Evolutionary conservation across 2,113 vertebrate species (phyloP).

Genomic region (Rhea pennata): DNA sequence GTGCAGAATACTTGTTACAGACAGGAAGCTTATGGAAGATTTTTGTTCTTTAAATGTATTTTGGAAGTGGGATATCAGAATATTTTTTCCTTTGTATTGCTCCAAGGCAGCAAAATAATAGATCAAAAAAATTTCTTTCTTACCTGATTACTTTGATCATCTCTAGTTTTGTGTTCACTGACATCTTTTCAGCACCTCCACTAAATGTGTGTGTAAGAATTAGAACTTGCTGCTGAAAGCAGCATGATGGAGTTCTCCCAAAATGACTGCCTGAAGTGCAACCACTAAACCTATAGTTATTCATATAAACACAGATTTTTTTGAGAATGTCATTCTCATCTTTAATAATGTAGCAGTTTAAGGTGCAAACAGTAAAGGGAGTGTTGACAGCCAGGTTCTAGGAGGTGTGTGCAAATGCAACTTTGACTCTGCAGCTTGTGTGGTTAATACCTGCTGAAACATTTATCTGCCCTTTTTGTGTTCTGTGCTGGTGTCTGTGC

Average conservation of each 20-base stretch:
- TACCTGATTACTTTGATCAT: background rate
- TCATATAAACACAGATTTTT: constrained; percentile 53
- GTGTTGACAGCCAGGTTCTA: background rate
- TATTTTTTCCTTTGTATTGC: background rate
- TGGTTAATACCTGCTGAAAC: background rate
- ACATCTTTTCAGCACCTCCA: background rate
- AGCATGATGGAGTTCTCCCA: background rate
- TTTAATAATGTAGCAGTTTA: background rate
- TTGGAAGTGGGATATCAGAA: background rate
- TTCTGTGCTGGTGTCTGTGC: background rate
- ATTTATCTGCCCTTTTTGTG: background rate
- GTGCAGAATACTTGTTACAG: background rate
- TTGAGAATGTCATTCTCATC: background rate
- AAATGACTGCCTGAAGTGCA: constrained; percentile 9
- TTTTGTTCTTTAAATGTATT: background rate
- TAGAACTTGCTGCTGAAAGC: background rate
- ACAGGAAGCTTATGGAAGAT: background rate
- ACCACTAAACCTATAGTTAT: background rate
- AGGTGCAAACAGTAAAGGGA: background rate
- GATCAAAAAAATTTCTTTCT: background rate
- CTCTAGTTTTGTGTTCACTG: constrained; percentile 2
- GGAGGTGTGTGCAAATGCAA: background rate
- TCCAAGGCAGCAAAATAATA: constrained; percentile 17
- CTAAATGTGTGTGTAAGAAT: background rate
- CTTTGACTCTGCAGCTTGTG: rapidly evolving